Percentiles rank a stretch among this genome's conserved stretches.
Evolutionary conservation across 2,888 invertebrate species (phyloP).

Genomic region (Morpho helenor): DNA sequence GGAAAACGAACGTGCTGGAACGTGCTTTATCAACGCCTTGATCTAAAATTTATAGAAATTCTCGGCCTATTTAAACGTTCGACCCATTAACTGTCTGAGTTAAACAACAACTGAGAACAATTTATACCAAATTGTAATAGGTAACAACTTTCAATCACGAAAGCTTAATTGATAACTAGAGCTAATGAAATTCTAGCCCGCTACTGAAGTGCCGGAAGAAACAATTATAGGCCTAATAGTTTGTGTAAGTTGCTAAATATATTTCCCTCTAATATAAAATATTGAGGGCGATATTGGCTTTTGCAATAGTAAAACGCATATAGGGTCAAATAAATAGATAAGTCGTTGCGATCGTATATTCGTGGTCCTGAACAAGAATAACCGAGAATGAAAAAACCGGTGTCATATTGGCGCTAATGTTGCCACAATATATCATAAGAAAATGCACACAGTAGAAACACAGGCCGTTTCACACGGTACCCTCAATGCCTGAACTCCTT

Average conservation of each 20-base stretch:
- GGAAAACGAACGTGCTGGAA: constrained; percentile 24
- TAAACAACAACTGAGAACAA: constrained; percentile 34
- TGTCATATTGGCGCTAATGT: too few relatives aligned
- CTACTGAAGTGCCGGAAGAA: constrained; percentile 6
- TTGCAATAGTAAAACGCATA: too few relatives aligned
- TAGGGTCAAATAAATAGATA: too few relatives aligned
- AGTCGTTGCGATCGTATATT: too few relatives aligned
- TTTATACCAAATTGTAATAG: constrained; percentile 29
- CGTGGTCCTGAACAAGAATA: too few relatives aligned
- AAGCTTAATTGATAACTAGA: constrained; percentile 36
- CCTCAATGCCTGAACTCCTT: too few relatives aligned
- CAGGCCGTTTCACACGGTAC: too few relatives aligned
- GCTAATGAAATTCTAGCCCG: constrained; percentile 3
- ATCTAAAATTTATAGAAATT: constrained; percentile 51
- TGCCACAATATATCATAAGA: too few relatives aligned
- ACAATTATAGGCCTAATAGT: constrained; percentile 10
- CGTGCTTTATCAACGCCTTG: constrained; percentile 58
- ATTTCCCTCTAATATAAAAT: too few relatives aligned
- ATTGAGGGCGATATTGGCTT: too few relatives aligned
- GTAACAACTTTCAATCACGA: constrained; percentile 58
- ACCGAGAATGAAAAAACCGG: too few relatives aligned
- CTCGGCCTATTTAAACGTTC: constrained; percentile 50
- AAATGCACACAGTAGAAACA: too few relatives aligned
- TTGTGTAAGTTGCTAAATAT: background rate
- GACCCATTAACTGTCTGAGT: constrained; percentile 38